A percentile compares a stretch with the other conserved stretches of the same genome.
phyloP scores from a whole-genome alignment of 2,888 invertebrate genomes.

The Acanthosepion pharaonis region DNA sequence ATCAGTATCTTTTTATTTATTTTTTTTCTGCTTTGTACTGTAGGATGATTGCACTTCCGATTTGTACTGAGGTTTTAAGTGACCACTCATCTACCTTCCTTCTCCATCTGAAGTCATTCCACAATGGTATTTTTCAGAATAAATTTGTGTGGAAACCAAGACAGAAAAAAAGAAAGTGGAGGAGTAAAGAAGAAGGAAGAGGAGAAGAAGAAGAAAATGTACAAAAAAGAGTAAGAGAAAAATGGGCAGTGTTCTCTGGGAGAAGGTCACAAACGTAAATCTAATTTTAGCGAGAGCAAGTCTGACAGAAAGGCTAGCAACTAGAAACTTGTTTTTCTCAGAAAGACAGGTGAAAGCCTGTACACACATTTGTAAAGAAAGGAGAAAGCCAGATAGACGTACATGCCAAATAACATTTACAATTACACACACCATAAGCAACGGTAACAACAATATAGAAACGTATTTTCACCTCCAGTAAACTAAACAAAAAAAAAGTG shows the following conservation, averaged over 20 bases:
- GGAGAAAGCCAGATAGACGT: background rate
- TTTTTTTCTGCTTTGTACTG: no score
- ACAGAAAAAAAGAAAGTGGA: background rate
- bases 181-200: background rate
- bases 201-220: background rate
- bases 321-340: background rate
- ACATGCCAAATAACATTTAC: background rate
- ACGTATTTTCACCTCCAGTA: background rate
- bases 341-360: background rate
- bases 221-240: background rate
- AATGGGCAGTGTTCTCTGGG: background rate
- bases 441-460: no score
- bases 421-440: background rate
- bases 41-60: no score
- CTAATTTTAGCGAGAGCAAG: background rate
- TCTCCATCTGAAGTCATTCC: background rate
- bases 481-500: background rate
- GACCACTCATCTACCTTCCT: background rate
- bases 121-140: background rate
- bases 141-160: background rate
- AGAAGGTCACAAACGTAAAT: background rate
- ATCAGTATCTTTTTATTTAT: no score
- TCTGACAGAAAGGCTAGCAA: background rate
- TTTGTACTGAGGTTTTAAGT: background rate
- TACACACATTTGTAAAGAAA: background rate